Base-by-base conservation (phyloP, 1,140 invertebrate species). In the Orchesella cincta region DNA sequence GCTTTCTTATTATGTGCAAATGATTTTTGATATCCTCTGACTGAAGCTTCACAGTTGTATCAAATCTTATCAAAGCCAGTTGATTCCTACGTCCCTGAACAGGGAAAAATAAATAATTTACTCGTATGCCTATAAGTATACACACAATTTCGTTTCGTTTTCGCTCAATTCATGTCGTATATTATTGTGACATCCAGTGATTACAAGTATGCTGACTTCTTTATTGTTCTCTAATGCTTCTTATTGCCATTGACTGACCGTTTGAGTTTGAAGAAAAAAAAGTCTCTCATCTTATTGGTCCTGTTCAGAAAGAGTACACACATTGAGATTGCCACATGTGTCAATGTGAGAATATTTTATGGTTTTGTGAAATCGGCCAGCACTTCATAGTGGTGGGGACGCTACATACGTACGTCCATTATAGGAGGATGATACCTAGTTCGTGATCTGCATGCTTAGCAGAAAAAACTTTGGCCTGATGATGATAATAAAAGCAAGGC, bases 131-230 rank as follows among this genome's bases (percentile, higher is more conserved):
- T 8, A 46, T 46, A n/a, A n/a, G n/a, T 46, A 46, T 46, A 8
- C 39, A 46, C 18, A 8, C 5, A 5, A 46, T 46, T 18, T 46
- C 39, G 5, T 46, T 18, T 46, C 39, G 5, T 8, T 8, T 18
- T 8, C 18, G 39, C 18, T 46, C 39, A 14, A 3, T 57, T 57
- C 23, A 57, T 57, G 52, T 23, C 12, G 52, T 26, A 57, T 57
- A 14, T 57, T 57, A 57, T 57, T 57, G 52, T 57, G 52, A 57
- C 52, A 57, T 57, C 52, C 23, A 57, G 14, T 57, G 52, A 57
- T 57, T 57, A 57, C 52, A 57, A n/a, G 12, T 12, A 14, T 26
- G 52, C 23, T 57, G 12, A 23, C 52, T 23, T 57, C 52, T 57
- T 57, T 57, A 57, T 12, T n/a, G 12, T 23, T 23, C 3, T n/a